Evolutionary conservation across 2,797 vertebrate genomes (phyloP).

Genomic region (Fistularia commersonii): DNA sequence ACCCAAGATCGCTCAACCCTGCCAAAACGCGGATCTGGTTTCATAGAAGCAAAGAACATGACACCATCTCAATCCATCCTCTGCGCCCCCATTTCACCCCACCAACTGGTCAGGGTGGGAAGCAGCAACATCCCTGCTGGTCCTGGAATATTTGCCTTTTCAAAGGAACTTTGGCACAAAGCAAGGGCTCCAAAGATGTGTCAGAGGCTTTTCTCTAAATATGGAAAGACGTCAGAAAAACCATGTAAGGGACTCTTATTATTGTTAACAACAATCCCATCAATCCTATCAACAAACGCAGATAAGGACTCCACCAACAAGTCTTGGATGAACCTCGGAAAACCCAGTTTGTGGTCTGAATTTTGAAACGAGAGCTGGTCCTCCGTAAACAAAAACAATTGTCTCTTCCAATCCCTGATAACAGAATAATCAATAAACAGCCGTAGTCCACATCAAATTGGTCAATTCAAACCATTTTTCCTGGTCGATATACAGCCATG

Average conservation of each 20-base stretch:
- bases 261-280: neutral
- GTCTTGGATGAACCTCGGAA: no score
- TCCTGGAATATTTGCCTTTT: slow-evolving; percentile 20
- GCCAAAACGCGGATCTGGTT: slow-evolving; percentile 64
- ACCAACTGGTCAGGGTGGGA: slow-evolving; percentile 16
- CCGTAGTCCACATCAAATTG: no score
- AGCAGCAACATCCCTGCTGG: slow-evolving; percentile 6
- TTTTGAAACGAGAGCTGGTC: no score
- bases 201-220: slow-evolving; percentile 11
- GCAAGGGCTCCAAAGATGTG: slow-evolving; percentile 1
- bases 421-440: no score
- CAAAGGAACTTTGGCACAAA: slow-evolving; percentile 24
- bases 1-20: slow-evolving; percentile 55
- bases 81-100: slow-evolving; percentile 37
- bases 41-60: slow-evolving; percentile 56
- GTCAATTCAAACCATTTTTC: no score
- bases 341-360: no score
- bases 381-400: no score
- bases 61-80: slow-evolving; percentile 43
- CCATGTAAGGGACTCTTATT: neutral
- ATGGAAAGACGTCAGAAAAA: neutral
- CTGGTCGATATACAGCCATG: no score
- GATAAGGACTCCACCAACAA: neutral
- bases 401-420: no score
- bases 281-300: neutral